Conservation (phyloP, 2,113 vertebrate species). For the Myiopsitta monachus region DNA sequence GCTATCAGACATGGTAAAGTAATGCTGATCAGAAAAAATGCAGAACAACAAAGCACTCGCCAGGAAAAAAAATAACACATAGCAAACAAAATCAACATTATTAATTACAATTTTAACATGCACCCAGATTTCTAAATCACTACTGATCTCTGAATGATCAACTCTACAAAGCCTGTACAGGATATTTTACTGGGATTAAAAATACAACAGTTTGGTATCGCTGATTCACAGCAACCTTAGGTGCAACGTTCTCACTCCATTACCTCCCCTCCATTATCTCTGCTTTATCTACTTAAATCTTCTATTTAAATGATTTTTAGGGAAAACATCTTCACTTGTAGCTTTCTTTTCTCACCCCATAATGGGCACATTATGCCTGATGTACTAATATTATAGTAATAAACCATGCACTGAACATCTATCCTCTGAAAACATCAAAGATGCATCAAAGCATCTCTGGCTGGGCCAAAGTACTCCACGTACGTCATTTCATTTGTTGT, state of each 20-base stretch:
- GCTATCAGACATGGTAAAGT: background rate
- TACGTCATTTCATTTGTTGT: background rate
- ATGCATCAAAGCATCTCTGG: background rate
- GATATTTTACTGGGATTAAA: background rate
- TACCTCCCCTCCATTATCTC: background rate
- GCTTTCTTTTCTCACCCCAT: background rate
- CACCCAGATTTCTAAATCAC: background rate
- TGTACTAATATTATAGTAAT: background rate
- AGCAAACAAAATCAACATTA: background rate
- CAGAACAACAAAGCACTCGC: background rate
- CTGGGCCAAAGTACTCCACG: background rate
- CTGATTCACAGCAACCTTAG: fast-evolving
- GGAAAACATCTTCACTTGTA: background rate
- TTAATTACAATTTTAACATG: background rate
- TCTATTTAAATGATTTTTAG: background rate
- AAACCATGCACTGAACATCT: background rate
- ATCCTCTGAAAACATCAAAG: background rate
- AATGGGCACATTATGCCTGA: background rate
- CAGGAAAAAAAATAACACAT: background rate
- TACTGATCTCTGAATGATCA: background rate
- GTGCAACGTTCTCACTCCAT: background rate
- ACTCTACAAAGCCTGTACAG: background rate
- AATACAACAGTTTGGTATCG: background rate
- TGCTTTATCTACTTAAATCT: background rate
- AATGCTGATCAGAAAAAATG: background rate